phyloP scores from a whole-genome alignment of 1,140 invertebrate genomes.

The Drosophila ficusphila region DNA sequence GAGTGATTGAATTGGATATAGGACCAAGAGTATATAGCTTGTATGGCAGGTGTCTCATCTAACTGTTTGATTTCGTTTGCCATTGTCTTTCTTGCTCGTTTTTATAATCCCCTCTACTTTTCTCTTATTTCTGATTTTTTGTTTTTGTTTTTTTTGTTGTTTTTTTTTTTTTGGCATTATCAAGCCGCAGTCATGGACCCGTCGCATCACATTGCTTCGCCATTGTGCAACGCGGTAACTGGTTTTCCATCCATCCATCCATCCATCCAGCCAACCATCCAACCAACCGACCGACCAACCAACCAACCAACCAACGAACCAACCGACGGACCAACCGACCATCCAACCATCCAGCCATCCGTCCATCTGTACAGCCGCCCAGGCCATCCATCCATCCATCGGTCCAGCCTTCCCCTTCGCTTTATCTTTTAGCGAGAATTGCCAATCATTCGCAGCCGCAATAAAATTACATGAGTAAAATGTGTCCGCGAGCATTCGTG shows the following conservation, averaged over 20 bases:
- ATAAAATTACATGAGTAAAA: conserved; percentile 83
- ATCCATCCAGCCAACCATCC: conserved; percentile 13
- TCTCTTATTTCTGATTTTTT: too few species aligned
- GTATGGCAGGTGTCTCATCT: conserved; percentile 68
- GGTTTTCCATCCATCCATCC: conserved; percentile 54
- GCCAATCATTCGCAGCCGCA: conserved; percentile 78
- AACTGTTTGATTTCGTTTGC: conserved; percentile 62
- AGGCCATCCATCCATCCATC: conserved; percentile 4
- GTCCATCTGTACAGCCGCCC: neutral
- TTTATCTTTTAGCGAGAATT: conserved; percentile 80
- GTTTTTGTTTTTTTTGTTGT: too few species aligned
- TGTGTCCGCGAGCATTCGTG: conserved; percentile 80
- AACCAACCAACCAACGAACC: conserved; percentile 1
- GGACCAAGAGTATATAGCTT: conserved; percentile 8
- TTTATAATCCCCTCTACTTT: conserved; percentile 13
- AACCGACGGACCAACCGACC: conserved; percentile 12
- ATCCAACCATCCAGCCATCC: conserved; percentile 32
- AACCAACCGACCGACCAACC: conserved; percentile 15
- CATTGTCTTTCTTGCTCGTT: conserved; percentile 52
- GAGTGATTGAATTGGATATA: conserved; percentile 69
- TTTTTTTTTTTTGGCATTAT: conserved; percentile 41
- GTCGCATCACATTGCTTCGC: conserved; percentile 48
- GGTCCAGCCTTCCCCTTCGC: conserved; percentile 34
- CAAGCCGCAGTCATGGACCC: conserved; percentile 44
- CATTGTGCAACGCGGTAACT: conserved; percentile 62